A percentile compares a stretch with the other conserved stretches of the same genome.
Evolutionary conservation across 2,797 vertebrate genomes (phyloP).

Genomic region (Takifugu rubripes): DNA sequence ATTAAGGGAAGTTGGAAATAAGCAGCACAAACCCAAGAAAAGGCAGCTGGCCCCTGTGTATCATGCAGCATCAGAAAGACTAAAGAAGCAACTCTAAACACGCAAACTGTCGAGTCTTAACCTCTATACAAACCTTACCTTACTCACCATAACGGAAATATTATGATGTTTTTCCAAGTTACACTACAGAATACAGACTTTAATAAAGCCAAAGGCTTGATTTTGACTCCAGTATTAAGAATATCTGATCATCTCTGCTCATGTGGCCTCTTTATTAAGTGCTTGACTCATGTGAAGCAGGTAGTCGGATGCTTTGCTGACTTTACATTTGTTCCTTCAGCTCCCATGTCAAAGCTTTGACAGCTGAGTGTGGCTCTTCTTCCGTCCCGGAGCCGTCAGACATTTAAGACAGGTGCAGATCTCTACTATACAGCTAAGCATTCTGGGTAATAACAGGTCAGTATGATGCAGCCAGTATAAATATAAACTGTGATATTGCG

Average conservation of each 20-base stretch:
- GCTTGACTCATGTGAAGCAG: conserved; percentile 12
- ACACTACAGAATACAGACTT: background rate
- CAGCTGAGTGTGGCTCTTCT: conserved; percentile 21
- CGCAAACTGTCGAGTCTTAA: no score
- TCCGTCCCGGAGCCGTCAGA: background rate
- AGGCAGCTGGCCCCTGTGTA: conserved; percentile 49
- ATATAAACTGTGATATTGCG: background rate
- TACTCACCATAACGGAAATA: no score
- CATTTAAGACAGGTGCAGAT: background rate
- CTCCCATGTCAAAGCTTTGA: conserved; percentile 16
- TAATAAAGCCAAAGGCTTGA: background rate
- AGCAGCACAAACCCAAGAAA: conserved; percentile 36
- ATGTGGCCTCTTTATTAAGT: conserved; percentile 3
- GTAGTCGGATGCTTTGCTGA: conserved; percentile 35
- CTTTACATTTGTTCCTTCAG: conserved; percentile 16
- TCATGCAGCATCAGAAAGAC: conserved; percentile 30
- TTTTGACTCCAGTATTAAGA: background rate
- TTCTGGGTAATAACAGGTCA: conserved; percentile 69
- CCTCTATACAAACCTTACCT: no score
- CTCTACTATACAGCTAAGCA: conserved; percentile 26
- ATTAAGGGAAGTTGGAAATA: background rate
- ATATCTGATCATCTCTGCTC: conserved; percentile 1
- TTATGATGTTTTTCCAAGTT: no score
- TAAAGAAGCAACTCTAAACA: background rate
- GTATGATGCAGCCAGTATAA: conserved; percentile 74